phyloP scores from a whole-genome alignment of 2,113 vertebrate species.

The Xenopus tropicalis region DNA sequence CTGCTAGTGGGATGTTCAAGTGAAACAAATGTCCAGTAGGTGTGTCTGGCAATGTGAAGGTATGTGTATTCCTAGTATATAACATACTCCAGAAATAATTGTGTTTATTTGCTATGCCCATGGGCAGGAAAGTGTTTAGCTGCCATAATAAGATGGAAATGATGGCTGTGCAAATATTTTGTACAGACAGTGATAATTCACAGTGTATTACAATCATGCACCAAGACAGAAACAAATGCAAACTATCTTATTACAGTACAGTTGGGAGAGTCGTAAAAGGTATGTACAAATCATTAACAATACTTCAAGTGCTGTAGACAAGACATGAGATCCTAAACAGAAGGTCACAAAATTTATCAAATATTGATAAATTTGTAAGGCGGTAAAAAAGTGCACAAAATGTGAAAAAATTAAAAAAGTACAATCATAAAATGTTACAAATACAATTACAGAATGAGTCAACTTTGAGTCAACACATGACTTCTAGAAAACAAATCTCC shows the following conservation, averaged over 20 bases:
- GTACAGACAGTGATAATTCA: constrained; percentile 59
- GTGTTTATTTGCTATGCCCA: constrained; percentile 46
- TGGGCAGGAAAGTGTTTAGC: constrained; percentile 49
- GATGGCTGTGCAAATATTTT: constrained; percentile 53
- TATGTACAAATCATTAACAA: constrained; percentile 68
- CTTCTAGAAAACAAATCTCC: constrained; percentile 60
- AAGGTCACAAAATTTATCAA: constrained; percentile 72
- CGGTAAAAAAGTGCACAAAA: constrained; percentile 69
- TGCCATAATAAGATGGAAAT: constrained; percentile 53
- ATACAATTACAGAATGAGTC: constrained; percentile 70
- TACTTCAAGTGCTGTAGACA: constrained; percentile 57
- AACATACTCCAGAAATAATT: constrained; percentile 46
- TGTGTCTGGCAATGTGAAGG: constrained; percentile 13
- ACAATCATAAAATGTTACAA: constrained; percentile 58
- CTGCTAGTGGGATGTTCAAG: constrained; percentile 14
- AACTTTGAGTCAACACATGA: constrained; percentile 62
- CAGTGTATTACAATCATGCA: constrained; percentile 69
- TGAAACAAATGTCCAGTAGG: background rate
- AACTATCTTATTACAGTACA: constrained; percentile 60
- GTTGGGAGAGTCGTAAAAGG: constrained; percentile 49
- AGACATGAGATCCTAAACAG: constrained; percentile 67
- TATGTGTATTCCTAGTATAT: constrained; percentile 27
- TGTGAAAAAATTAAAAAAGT: constrained; percentile 58
- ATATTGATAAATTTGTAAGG: constrained; percentile 70
- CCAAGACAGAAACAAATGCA: constrained; percentile 55